phyloP scores from a whole-genome alignment of 35 echinoderm and acorn worm genomes.

The Strongylocentrotus purpuratus region DNA sequence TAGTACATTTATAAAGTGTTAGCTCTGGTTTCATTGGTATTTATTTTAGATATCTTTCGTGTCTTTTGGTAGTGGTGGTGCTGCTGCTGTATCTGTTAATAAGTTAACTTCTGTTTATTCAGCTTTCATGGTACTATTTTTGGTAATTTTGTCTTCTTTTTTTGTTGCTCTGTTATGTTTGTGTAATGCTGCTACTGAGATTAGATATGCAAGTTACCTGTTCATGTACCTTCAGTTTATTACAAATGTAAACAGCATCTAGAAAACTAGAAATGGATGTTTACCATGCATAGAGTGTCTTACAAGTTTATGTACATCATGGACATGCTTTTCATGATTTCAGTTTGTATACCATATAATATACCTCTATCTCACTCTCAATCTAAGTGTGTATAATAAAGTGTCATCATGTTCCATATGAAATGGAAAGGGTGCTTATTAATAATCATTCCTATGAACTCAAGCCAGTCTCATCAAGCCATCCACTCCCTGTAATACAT shows the following conservation, averaged over 20 bases:
- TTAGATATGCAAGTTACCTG: background rate
- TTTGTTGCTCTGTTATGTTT: background rate
- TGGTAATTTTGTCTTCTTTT: background rate
- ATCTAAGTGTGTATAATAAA: background rate
- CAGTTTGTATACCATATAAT: background rate
- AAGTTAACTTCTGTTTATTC: background rate
- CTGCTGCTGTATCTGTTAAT: background rate
- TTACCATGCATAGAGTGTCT: too few species aligned
- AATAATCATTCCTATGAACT: background rate
- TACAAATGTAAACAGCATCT: background rate
- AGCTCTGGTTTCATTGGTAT: background rate
- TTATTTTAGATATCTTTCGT: background rate
- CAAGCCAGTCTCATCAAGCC: background rate
- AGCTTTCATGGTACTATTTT: background rate
- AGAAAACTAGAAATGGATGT: background rate
- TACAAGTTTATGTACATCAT: background rate
- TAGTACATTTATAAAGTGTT: too few species aligned
- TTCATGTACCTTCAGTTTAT: background rate
- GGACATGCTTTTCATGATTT: background rate
- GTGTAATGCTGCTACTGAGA: background rate
- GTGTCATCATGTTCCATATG: background rate
- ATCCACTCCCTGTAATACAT: background rate
- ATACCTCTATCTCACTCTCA: background rate
- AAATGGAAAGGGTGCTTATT: background rate
- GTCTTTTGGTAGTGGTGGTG: background rate